Base-by-base conservation (phyloP, 2,888 invertebrate species). In the Drosophila helvetica region DNA sequence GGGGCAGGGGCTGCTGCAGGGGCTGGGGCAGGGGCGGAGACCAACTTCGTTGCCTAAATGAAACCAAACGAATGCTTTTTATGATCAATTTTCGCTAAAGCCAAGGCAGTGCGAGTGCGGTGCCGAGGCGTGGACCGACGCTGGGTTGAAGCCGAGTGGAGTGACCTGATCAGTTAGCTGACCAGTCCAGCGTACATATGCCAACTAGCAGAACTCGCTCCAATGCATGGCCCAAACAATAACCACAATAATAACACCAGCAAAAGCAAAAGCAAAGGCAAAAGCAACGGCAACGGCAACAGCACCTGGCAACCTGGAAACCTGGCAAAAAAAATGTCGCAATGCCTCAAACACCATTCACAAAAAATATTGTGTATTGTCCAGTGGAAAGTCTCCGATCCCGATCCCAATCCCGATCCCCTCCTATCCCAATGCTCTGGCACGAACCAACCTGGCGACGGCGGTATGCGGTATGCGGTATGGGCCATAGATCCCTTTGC, bases 171-270 rank as follows among this genome's bases (percentile, higher is more conserved):
- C 70, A 56, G 30, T n/a, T 27, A 30, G 51, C 61, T 53, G 63
- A 61, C 56, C 61, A 56, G 61, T 61, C 56, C 61, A 25, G 27
- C n/a, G 19, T 48, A 33, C 38, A 17, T 46, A 42, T 47, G 62
- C 46, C 77, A 78, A 78, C 63, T 77, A 59, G 78, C 67, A 80
- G 78, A 79, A 79, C 80, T 78, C 50, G 80, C 80, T 78, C 55
- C 38, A 18, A 33, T 57, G 58, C 52, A 27, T 47, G 54, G 43
- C n/a, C 54, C 57, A 33, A 71, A 30, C 63, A 61, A 59, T 54
- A 65, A 42, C 46, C 55, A 27, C 30, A 65, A 65, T 60, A 53
- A 33, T 64, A 65, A 43, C 60, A n/a, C 38, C 70, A 57, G 25
- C 22, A 19, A 53, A 12, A 18, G 38, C 38, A 25, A 27, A 43